Base-by-base conservation (phyloP, 2,113 vertebrate genomes). In the Melanotaenia duboulayi region DNA sequence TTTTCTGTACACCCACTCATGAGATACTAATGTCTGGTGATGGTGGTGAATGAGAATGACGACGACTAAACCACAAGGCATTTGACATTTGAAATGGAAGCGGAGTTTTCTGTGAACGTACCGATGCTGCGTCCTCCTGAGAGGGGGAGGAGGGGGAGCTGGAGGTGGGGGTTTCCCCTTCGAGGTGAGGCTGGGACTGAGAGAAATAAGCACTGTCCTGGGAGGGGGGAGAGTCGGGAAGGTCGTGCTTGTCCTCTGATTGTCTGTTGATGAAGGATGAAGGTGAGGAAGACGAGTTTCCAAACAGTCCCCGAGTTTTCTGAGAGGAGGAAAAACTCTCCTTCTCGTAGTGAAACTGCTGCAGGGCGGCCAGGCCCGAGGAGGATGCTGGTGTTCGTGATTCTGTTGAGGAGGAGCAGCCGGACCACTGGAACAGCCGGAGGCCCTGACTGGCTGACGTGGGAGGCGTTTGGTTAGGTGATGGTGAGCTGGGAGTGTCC, bases 381-480 rank as follows among this genome's bases (percentile, higher is more conserved):
- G 76, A 61, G 28, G 65, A 32, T 80, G 78, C 55, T 6, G 70
- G 6, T 65, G 52, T 87, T 46, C 7, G 75, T 0, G 68, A 59
- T 55, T 1, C 62, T 17, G 51, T 11, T 0, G 37, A n/a, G 14
- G 64, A 1, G 17, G 76, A 59, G 60, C 55, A 8, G 62, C 81
- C 86, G 20, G 95, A 91, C 95, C 94, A 94, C 51, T 40, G 89
- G 25, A 96, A 97, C 2, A 69, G 87, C 84, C 85, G 88, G 69
- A 46, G 91, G 70, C 35, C 28, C 84, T 69, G 92, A 70, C 87
- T 88, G 69, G 71, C 68, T 52, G 69, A 82, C n/a, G 1, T 46
- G 55, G 77, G 72, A 16, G 80, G 20, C 0, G 76, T 35, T 11
- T 9, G 57, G 37, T 23, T 59, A 0, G 77, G 37, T 0, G 80